Conservation (phyloP, 2,888 invertebrate genomes). For the Ceramica pisi region DNA sequence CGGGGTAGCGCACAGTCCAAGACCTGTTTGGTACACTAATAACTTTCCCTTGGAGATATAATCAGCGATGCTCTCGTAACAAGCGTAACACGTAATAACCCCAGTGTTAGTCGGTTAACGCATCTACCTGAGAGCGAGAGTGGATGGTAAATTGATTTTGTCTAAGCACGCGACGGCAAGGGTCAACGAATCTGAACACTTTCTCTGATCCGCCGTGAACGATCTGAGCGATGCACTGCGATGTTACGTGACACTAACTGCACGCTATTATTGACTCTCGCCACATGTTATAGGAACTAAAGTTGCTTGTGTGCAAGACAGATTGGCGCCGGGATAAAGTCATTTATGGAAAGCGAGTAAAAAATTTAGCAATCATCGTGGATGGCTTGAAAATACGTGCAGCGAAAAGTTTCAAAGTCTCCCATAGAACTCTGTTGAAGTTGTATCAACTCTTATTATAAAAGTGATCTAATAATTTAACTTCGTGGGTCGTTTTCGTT, state of each 20-base stretch:
- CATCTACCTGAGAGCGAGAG: constrained; percentile 84
- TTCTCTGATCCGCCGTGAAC: constrained; percentile 76
- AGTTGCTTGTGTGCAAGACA: constrained; percentile 32
- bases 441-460: constrained; percentile 8
- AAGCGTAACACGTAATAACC: constrained; percentile 81
- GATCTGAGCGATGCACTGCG: constrained; percentile 63
- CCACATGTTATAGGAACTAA: constrained; percentile 52
- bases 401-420: constrained; percentile 17
- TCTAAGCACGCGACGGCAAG: constrained; percentile 84
- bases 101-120: constrained; percentile 72
- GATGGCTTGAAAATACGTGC: constrained; percentile 45
- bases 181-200: constrained; percentile 84
- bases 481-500: constrained; percentile 5
- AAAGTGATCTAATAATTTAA: constrained; percentile 8
- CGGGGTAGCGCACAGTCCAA: constrained; percentile 62
- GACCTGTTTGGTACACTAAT: constrained; percentile 71
- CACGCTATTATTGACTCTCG: constrained; percentile 62
- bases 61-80: constrained; percentile 79
- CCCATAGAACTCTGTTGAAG: constrained; percentile 12
- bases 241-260: constrained; percentile 60
- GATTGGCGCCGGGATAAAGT: constrained; percentile 38
- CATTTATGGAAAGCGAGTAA: constrained; percentile 58
- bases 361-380: constrained; percentile 51
- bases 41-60: constrained; percentile 86
- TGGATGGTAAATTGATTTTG: constrained; percentile 85